Percentiles rank a stretch among this genome's conserved stretches.
Evolutionary conservation across 1,140 invertebrate species (phyloP).

Genomic region (Drosophila ironensis): DNA sequence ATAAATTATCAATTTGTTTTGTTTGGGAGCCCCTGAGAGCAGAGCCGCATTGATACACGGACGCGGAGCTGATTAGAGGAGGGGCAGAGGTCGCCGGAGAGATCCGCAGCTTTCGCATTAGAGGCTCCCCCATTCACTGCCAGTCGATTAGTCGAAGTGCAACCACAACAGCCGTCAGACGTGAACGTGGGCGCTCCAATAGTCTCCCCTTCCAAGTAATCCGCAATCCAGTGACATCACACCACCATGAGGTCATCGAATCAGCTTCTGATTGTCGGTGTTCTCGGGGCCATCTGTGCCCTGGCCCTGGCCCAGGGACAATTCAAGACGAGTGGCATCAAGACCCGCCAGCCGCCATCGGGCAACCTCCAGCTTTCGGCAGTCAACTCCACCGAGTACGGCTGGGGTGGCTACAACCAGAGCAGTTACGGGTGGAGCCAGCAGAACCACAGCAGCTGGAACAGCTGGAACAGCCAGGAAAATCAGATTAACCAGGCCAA

Average conservation of each 20-base stretch:
- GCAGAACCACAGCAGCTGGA: slow-evolving; percentile 6
- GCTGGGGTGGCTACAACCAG: slow-evolving; percentile 2
- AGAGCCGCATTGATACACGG: slow-evolving; percentile 57
- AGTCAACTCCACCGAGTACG: slow-evolving; percentile 37
- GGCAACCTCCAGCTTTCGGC: slow-evolving; percentile 48
- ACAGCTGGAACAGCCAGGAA: not conserved
- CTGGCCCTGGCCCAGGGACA: slow-evolving; percentile 46
- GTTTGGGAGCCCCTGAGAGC: slow-evolving; percentile 10
- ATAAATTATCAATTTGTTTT: slow-evolving; percentile 18
- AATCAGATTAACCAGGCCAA: slow-evolving; percentile 4
- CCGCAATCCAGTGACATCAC: slow-evolving; percentile 24
- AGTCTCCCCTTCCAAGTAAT: slow-evolving; percentile 1
- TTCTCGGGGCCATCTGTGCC: slow-evolving; percentile 24
- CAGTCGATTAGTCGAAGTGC: slow-evolving; percentile 61
- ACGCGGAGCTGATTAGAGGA: slow-evolving; percentile 51
- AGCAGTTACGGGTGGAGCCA: not conserved
- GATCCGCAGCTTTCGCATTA: slow-evolving; percentile 7
- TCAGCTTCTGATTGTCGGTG: slow-evolving; percentile 9
- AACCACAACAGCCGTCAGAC: slow-evolving; percentile 54
- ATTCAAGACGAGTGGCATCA: slow-evolving; percentile 74
- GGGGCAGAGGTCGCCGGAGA: slow-evolving; percentile 23
- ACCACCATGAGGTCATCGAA: slow-evolving; percentile 50
- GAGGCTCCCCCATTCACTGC: slow-evolving; percentile 13
- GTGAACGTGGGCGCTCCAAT: slow-evolving; percentile 20
- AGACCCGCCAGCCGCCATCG: slow-evolving; percentile 63